phyloP scores from a whole-genome alignment of 2,113 vertebrate genomes.

The Pygathrix nemaeus region DNA sequence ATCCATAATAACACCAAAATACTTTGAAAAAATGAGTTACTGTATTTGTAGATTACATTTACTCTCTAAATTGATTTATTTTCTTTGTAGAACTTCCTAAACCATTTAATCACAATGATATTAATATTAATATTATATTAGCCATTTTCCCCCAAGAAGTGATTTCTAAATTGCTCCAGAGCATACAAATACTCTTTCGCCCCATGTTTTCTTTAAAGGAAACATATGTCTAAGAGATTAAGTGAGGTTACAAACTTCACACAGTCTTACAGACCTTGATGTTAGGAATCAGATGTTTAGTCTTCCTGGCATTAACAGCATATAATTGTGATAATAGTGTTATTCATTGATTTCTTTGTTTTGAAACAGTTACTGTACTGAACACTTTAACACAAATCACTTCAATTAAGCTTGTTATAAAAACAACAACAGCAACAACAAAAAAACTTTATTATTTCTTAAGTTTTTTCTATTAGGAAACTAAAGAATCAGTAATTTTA shows the following conservation, averaged over 20 bases:
- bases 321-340: background rate
- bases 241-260: background rate
- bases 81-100: background rate
- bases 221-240: background rate
- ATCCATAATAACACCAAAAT: background rate
- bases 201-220: background rate
- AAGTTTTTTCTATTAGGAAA: background rate
- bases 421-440: too few species aligned
- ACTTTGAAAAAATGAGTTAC: background rate
- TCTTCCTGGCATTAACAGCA: background rate
- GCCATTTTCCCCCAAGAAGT: background rate
- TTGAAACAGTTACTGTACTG: background rate
- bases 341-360: background rate
- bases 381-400: background rate
- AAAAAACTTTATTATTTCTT: background rate
- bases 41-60: background rate
- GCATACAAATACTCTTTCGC: background rate
- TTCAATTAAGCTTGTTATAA: background rate
- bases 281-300: background rate
- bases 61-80: background rate
- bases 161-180: background rate
- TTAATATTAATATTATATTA: background rate
- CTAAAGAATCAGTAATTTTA: background rate
- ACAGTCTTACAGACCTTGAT: background rate
- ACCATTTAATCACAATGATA: background rate